A percentile compares a stretch with the other conserved stretches of the same genome.
Evolutionary conservation across 2,888 invertebrate species (phyloP).

Genomic region (Leptopterna dolabrata): DNA sequence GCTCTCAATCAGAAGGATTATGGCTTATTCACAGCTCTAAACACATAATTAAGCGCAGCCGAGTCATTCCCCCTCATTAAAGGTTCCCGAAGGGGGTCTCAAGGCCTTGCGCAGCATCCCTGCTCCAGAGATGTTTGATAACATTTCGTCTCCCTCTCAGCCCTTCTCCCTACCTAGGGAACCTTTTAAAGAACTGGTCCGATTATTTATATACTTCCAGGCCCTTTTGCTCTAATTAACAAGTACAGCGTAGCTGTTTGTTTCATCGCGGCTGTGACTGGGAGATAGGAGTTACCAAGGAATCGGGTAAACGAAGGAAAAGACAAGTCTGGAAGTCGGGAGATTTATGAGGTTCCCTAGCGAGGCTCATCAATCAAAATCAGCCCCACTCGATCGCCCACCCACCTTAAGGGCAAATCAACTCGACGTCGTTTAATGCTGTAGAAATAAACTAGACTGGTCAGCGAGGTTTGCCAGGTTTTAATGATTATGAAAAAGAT

Average conservation of each 20-base stretch:
- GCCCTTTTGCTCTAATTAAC: constrained; percentile 29
- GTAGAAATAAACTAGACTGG: no score
- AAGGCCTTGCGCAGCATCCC: constrained; percentile 22
- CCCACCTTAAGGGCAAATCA: no score
- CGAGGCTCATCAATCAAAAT: background rate
- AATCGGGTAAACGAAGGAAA: background rate
- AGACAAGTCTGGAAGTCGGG: background rate
- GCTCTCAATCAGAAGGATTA: constrained; percentile 58
- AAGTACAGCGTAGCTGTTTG: constrained; percentile 12
- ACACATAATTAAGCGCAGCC: constrained; percentile 57
- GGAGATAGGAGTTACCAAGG: background rate
- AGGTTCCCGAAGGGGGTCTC: background rate
- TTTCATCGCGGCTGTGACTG: background rate
- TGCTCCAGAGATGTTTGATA: constrained; percentile 37
- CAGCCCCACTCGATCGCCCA: background rate
- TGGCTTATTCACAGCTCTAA: constrained; percentile 55
- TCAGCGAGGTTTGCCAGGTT: no score
- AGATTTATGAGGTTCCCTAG: background rate
- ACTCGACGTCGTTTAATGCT: no score
- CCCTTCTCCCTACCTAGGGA: background rate
- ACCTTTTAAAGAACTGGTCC: background rate
- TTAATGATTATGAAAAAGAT: no score
- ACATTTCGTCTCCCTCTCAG: constrained; percentile 1
- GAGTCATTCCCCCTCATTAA: constrained; percentile 57
- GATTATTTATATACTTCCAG: constrained; percentile 5